A percentile compares a stretch with the other conserved stretches of the same genome.
These are phyloP conservation scores for Alouatta palliata DNA, from an alignment of 2,113 vertebrate species.

Conservation along the genomic window DNA sequence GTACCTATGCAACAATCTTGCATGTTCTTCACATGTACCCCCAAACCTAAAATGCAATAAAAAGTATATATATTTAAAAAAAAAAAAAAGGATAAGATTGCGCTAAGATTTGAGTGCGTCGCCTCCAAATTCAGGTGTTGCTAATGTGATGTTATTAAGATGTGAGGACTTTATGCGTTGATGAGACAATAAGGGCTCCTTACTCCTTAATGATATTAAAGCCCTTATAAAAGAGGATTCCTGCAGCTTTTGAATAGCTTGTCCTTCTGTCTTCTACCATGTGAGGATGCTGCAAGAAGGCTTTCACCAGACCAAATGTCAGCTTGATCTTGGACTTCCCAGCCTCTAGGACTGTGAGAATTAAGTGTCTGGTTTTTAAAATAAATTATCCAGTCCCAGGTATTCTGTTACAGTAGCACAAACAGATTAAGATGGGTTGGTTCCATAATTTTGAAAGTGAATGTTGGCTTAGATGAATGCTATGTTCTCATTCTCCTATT, in stretches of 20 bases:
- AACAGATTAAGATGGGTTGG: neutral
- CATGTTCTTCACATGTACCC: too few species aligned
- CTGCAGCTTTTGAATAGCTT: too few species aligned
- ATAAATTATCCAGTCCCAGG: neutral
- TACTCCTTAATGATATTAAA: neutral
- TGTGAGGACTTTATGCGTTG: neutral
- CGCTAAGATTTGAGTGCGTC: neutral
- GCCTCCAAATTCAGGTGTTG: neutral
- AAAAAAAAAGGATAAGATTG: fast-evolving
- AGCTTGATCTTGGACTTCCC: too few species aligned
- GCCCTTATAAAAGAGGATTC: neutral
- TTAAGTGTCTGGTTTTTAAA: neutral
- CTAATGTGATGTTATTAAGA: neutral
- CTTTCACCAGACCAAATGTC: neutral
- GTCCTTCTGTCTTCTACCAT: neutral
- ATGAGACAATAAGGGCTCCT: neutral
- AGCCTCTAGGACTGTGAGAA: neutral
- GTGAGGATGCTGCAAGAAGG: neutral
- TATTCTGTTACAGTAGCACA: neutral
- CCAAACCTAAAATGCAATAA: too few species aligned
- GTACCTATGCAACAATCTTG: too few species aligned
- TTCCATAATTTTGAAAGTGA: neutral
- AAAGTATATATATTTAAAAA: too few species aligned
- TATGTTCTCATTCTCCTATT: neutral
- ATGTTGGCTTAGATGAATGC: neutral